Base-by-base conservation (phyloP, 2,888 invertebrate species). In the Invenusta paracnida region DNA sequence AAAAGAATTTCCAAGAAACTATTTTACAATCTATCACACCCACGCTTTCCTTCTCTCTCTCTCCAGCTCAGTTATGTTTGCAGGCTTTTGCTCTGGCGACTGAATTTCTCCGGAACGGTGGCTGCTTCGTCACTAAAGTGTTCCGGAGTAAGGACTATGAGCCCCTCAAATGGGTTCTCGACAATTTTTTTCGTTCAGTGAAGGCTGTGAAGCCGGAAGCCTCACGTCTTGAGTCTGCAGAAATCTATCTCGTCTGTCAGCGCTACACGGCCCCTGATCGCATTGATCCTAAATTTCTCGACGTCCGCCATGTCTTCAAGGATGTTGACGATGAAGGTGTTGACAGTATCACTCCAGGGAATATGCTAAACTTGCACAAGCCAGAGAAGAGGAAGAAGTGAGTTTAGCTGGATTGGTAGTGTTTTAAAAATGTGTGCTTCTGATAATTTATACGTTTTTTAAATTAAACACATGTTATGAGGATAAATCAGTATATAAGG, bases 131-230 rank as follows among this genome's bases (percentile, higher is more conserved):
- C 0, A 98, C 99, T 0, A 99, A 99, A 93, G 95, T 99, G 0
- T 98, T 99, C 91, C 94, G 99, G 87, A 98, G 98, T 0, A 98
- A 96, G 92, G 99, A 99, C 92, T 99, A 99, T 91, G 94, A 97
- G 91, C 94, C 97, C 0, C 92, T 99, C 1, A 92, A 98, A 86
- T 97, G 97, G 96, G 96, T 98, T 0, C 93, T 99, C 85, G 96
- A 97, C 90, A 98, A 99, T 90, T 93, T 99, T 30, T 99, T 99
- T 91, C 95, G 95, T 84, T 86, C 93, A 92, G 96, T 98, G 2
- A 96, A 97, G 91, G 97, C 98, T 0, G 99, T 99, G 25, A 99
- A 99, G 92, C 99, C 99, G 0, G 96, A 96, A 90, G 98, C 99
- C 0, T 99, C 98, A 0, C 94, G 99, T 93, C 95, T 94, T 90